Conservation (phyloP, 2,113 vertebrate species). For the Halcyon malimbica region DNA sequence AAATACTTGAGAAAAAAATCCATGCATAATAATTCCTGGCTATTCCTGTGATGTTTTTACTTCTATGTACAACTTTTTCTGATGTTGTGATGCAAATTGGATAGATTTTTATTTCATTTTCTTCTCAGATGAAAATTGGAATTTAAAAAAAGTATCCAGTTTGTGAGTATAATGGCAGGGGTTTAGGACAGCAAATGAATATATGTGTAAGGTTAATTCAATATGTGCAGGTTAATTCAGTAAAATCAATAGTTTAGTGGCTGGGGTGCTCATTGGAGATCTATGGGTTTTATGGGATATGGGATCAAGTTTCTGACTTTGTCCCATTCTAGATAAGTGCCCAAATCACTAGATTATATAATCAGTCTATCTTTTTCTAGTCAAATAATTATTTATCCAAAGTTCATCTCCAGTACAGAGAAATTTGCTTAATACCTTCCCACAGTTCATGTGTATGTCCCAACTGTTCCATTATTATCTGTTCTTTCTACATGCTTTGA, state of each 20-base stretch:
- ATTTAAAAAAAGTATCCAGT: not conserved
- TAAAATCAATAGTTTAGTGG: conserved; percentile 54
- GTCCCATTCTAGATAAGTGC: not conserved
- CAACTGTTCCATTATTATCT: not conserved
- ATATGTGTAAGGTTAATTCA: conserved; percentile 54
- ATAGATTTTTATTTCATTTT: not conserved
- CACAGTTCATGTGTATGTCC: fast-evolving
- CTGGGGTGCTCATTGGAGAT: not conserved
- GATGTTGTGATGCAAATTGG: not conserved
- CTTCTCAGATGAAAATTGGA: not conserved
- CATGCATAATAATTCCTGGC: not conserved
- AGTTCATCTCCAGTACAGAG: not conserved
- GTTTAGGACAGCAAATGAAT: conserved; percentile 17
- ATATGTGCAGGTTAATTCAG: conserved; percentile 46
- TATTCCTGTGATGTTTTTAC: not conserved
- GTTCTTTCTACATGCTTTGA: not conserved
- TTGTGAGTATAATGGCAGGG: not conserved
- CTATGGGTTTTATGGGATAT: not conserved
- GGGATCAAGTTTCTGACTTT: not conserved
- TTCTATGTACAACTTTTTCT: not conserved
- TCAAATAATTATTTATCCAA: not conserved
- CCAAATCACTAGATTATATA: not conserved
- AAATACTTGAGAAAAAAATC: conserved; percentile 44
- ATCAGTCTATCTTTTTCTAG: not conserved
- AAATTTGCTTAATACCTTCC: not conserved